Evolutionary conservation across 2,797 vertebrate species (phyloP).

Genomic region (Chrysocyon brachyurus): DNA sequence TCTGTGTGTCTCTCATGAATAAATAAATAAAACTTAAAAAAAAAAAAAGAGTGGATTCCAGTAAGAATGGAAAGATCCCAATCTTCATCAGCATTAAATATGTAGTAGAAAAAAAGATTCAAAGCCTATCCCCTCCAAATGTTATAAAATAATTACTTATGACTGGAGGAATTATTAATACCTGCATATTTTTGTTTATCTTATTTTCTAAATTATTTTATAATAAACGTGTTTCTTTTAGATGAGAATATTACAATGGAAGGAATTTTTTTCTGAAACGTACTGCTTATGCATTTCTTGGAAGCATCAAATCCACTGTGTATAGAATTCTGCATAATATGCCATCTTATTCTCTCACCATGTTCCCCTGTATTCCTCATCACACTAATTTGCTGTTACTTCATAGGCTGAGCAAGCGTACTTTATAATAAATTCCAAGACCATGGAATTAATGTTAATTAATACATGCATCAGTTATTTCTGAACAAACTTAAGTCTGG

Average conservation of each 20-base stretch:
- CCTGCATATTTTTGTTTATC: not conserved
- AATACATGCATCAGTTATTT: not conserved
- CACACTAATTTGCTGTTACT: not conserved
- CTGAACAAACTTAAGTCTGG: not conserved
- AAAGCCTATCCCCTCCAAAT: not conserved
- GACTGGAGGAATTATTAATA: not conserved
- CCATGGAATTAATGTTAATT: not conserved
- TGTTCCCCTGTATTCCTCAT: not conserved
- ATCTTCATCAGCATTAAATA: not conserved
- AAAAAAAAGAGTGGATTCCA: not conserved
- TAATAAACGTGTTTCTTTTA: not conserved
- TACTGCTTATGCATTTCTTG: not conserved
- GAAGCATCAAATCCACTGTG: not conserved
- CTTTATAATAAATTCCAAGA: not conserved
- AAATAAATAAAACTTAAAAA: too few relatives aligned
- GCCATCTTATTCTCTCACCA: not conserved
- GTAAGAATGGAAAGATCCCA: not conserved
- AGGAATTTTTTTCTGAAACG: not conserved
- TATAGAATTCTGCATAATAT: not conserved
- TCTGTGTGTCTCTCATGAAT: too few relatives aligned
- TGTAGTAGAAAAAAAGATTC: not conserved
- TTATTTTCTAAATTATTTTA: slow-evolving; percentile 39
- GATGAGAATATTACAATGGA: not conserved
- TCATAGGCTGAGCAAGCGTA: not conserved
- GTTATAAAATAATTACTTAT: slow-evolving; percentile 2